phyloP scores from a whole-genome alignment of 2,113 vertebrate species.

The Phycodurus eques region DNA sequence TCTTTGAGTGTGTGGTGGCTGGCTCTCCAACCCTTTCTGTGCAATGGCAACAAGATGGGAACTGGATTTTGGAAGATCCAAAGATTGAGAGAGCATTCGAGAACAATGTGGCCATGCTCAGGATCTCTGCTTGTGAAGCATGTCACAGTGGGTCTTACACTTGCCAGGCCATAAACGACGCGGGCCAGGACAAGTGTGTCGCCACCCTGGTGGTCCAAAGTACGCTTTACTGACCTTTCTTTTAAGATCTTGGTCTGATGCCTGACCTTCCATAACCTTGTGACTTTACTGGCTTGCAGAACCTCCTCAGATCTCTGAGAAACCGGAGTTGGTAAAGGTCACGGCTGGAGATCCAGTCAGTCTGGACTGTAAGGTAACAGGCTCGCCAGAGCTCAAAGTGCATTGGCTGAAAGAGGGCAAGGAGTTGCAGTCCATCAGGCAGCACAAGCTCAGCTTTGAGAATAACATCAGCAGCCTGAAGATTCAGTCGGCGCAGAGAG shows the following conservation, averaged over 20 bases:
- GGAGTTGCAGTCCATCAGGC: constrained; percentile 88
- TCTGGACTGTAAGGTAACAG: constrained; percentile 89
- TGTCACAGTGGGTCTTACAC: constrained; percentile 86
- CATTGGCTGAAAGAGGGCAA: constrained; percentile 92
- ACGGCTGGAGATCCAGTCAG: constrained; percentile 90
- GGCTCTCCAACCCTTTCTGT: constrained; percentile 86
- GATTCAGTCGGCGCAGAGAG: constrained; percentile 84
- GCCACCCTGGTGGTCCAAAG: constrained; percentile 92
- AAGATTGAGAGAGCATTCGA: constrained; percentile 83
- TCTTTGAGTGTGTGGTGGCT: constrained; percentile 79
- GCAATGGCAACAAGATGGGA: constrained; percentile 93
- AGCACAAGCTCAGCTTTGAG: constrained; percentile 88
- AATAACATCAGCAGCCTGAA: constrained; percentile 90
- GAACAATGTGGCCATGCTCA: constrained; percentile 79
- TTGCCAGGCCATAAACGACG: constrained; percentile 92
- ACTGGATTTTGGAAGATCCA: constrained; percentile 85
- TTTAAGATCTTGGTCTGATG: background rate
- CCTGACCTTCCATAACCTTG: background rate
- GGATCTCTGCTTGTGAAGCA: constrained; percentile 78
- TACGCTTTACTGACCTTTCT: constrained; percentile 59
- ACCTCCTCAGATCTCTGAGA: constrained; percentile 90
- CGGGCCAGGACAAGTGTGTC: constrained; percentile 87
- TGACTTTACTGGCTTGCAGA: constrained; percentile 72
- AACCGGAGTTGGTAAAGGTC: constrained; percentile 86
- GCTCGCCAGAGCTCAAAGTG: constrained; percentile 91